Conservation (phyloP, 2,797 vertebrate genomes). For the Neomorphus geoffroyi region DNA sequence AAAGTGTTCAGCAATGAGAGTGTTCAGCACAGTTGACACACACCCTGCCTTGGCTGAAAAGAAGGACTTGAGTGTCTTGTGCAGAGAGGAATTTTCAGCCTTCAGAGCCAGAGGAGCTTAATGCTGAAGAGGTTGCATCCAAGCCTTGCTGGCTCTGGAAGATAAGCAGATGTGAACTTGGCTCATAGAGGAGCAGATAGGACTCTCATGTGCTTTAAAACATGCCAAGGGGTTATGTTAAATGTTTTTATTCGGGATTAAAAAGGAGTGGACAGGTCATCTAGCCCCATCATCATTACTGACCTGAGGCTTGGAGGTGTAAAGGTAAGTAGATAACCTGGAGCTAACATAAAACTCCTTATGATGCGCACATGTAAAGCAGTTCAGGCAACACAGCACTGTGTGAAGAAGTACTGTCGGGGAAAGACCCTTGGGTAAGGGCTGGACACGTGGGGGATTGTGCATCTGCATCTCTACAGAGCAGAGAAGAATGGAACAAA, state of each 20-base stretch:
- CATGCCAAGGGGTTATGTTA: neutral
- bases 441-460: fast-evolving
- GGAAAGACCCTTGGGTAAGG: neutral
- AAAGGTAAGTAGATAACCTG: neutral
- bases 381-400: neutral
- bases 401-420: fast-evolving
- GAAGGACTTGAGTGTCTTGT: neutral
- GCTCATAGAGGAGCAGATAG: neutral
- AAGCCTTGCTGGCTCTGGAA: neutral
- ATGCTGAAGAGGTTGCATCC: neutral
- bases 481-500: neutral
- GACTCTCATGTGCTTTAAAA: neutral
- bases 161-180: neutral
- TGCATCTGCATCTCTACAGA: neutral
- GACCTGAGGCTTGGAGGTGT: neutral
- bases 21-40: neutral
- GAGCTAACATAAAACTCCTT: neutral
- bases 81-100: neutral
- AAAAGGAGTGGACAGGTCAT: neutral
- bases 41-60: neutral
- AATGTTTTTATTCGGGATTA: neutral
- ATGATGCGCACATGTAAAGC: neutral
- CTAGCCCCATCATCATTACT: neutral
- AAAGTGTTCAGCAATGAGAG: neutral
- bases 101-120: neutral